Evolutionary conservation across 92 coral and sea anemone genomes (phyloP), one percentile per base, ranked within the genome.

Genomic region (Phenganax marumi): DNA sequence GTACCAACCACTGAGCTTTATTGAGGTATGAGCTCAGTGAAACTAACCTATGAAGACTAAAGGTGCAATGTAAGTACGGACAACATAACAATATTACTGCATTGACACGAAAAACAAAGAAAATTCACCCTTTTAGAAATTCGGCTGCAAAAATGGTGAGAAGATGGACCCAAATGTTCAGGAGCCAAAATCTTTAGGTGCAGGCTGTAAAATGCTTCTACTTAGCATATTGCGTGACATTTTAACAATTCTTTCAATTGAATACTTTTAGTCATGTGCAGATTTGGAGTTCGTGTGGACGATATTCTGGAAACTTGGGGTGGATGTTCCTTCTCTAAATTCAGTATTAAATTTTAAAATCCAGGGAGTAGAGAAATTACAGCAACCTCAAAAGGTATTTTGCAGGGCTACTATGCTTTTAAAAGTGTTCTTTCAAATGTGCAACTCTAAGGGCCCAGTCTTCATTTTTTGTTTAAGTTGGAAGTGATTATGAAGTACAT

Each of bases 221-320:
- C n/a, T n/a, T n/a, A n/a, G n/a, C n/a, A n/a, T n/a, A n/a, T n/a
- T n/a, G n/a, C n/a, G n/a, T n/a, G n/a, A n/a, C n/a, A n/a, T n/a
- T n/a, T n/a, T n/a, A n/a, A n/a, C n/a, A n/a, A n/a, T n/a, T n/a
- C n/a, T n/a, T n/a, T n/a, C n/a, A n/a, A n/a, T n/a, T n/a, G n/a
- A n/a, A n/a, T n/a, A n/a, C n/a, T 33, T 33, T 33, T 52, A 72
- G 77, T 72, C 56, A 6, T 11, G 77, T 16, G 23, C 77, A 47
- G 77, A 72, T 24, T 24, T 72, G 19, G 77, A 72, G 22, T 72
- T 72, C 47, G 56, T 47, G 8, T 72, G 77, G 77, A 50, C 17
- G 58, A 72, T 50, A 50, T 72, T 72, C 50, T 12, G 16, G 4
- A 46, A 50, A 33, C 47, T 72, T 19, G 77, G 77, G 19, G 57